Conservation (phyloP, 2,888 invertebrate genomes). For the Dioctria rufipes region DNA sequence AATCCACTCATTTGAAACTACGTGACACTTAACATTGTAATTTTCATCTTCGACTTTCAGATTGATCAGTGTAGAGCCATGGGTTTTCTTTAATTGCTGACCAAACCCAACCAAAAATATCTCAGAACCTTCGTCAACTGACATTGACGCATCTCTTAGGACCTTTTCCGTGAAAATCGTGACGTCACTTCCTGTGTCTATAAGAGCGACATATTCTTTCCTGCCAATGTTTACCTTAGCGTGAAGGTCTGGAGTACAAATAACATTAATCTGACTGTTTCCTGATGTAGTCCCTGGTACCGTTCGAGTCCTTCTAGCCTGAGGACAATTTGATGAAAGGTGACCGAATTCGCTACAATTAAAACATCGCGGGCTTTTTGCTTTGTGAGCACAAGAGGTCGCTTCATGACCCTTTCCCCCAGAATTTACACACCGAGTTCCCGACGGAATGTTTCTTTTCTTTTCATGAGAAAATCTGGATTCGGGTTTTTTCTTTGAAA, state of each 20-base stretch:
- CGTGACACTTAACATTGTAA: too few relatives aligned
- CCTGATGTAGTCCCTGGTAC: background rate
- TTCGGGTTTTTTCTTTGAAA: background rate
- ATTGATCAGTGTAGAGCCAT: too few relatives aligned
- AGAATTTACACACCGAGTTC: too few relatives aligned
- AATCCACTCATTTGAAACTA: too few relatives aligned
- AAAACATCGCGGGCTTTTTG: background rate
- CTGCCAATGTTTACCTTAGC: background rate
- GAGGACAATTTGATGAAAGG: slow-evolving; percentile 1
- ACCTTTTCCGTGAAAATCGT: background rate
- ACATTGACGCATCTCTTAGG: background rate
- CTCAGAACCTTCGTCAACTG: too few relatives aligned
- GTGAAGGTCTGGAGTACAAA: background rate
- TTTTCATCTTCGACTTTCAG: too few relatives aligned
- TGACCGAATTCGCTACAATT: slow-evolving; percentile 14
- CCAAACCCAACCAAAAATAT: too few relatives aligned
- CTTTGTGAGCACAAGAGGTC: too few relatives aligned
- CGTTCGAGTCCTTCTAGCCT: background rate
- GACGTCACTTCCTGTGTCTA: background rate
- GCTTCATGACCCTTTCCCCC: too few relatives aligned
- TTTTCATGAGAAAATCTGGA: background rate
- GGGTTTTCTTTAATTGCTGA: too few relatives aligned
- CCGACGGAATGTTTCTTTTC: background rate
- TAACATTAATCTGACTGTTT: background rate
- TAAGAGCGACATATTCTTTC: too few relatives aligned